phyloP scores from a whole-genome alignment of 2,113 vertebrate genomes.

The Acanthisitta chloris region DNA sequence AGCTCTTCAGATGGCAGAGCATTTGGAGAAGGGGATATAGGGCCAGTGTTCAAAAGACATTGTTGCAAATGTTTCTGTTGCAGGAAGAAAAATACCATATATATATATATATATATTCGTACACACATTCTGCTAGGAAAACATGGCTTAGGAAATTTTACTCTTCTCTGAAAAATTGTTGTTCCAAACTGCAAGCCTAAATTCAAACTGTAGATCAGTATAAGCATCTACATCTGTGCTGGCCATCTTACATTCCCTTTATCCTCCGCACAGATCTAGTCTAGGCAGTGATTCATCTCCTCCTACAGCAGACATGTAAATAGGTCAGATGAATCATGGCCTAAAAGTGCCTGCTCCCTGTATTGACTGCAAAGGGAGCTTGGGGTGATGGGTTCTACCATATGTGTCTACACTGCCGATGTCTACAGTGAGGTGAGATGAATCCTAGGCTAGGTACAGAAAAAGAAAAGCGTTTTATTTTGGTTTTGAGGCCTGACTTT shows the following conservation, averaged over 20 bases:
- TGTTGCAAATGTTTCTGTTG: slow-evolving; percentile 27
- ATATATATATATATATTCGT: not conserved
- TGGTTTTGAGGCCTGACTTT: not conserved
- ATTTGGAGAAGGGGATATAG: not conserved
- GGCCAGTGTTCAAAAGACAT: slow-evolving; percentile 13
- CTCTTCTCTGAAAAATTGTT: slow-evolving; percentile 14
- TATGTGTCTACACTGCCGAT: not conserved
- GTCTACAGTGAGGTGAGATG: not conserved
- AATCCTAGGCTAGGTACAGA: not conserved
- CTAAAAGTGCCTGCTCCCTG: slow-evolving; percentile 54
- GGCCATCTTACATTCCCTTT: slow-evolving; percentile 28
- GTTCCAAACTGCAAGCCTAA: not conserved
- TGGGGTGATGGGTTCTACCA: slow-evolving; percentile 7
- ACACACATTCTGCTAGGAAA: not conserved
- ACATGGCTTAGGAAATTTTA: not conserved
- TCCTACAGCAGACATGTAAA: slow-evolving; percentile 60
- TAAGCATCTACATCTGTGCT: slow-evolving; percentile 32
- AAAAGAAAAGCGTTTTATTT: slow-evolving; percentile 18
- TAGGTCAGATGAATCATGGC: slow-evolving; percentile 69
- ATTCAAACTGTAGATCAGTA: not conserved
- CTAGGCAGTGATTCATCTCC: slow-evolving; percentile 63
- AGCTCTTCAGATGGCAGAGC: slow-evolving; percentile 2
- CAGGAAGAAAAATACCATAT: not conserved
- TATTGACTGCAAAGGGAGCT: slow-evolving; percentile 32
- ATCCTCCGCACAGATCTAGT: slow-evolving; percentile 32